Evolutionary conservation across 2,888 invertebrate genomes (phyloP).

Genomic region (Dromius quadrimaculatus): DNA sequence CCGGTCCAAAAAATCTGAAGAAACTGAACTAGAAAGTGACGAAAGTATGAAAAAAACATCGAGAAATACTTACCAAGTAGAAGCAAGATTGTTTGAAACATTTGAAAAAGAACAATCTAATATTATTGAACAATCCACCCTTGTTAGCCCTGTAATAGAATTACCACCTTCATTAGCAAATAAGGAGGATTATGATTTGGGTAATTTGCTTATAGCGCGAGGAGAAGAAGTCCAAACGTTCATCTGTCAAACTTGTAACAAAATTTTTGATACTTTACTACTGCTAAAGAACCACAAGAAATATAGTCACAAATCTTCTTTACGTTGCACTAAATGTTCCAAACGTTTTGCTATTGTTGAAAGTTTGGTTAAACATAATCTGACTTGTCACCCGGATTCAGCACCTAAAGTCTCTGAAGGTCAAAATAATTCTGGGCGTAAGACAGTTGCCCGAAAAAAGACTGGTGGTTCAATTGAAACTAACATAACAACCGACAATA

Average conservation of each 20-base stretch:
- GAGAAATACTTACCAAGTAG: background rate
- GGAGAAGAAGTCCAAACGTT: constrained; percentile 18
- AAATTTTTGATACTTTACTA: constrained; percentile 28
- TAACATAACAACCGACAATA: too few species aligned
- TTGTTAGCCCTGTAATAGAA: too few species aligned
- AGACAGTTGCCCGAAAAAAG: constrained; percentile 15
- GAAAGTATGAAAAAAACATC: background rate
- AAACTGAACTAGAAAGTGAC: background rate
- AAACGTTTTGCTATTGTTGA: constrained; percentile 38
- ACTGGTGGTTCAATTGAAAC: background rate
- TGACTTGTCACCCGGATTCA: constrained; percentile 2
- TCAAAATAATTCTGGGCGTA: background rate
- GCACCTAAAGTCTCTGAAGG: background rate
- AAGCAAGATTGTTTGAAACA: background rate
- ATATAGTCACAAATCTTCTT: constrained; percentile 25
- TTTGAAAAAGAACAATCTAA: background rate
- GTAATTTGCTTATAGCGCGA: constrained; percentile 1
- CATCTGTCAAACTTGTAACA: constrained; percentile 47
- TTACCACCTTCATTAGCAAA: background rate
- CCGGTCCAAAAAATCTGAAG: background rate
- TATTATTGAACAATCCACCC: too few species aligned
- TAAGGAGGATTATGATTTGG: background rate
- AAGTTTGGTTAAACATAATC: constrained; percentile 28
- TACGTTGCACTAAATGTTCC: constrained; percentile 30
- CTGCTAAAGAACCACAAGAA: constrained; percentile 22